phyloP scores from a whole-genome alignment of 1,140 invertebrate species.

The Ips typographus region DNA sequence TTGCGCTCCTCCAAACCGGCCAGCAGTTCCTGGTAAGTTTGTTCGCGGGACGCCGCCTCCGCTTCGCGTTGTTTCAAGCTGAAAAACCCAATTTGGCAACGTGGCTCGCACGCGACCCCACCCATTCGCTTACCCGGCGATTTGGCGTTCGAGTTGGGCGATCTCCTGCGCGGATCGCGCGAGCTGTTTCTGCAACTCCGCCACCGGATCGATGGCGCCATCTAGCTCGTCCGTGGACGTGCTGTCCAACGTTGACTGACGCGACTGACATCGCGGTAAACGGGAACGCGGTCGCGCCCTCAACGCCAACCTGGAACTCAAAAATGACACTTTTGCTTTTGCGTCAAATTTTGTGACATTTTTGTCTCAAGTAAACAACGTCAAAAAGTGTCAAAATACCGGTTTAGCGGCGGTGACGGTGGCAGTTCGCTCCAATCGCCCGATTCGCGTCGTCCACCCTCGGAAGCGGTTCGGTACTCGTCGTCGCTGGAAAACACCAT shows the following conservation, averaged over 20 bases:
- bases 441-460: constrained; percentile 66
- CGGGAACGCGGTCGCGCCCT: constrained; percentile 66
- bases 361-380: no score
- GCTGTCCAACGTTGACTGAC: constrained; percentile 67
- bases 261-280: constrained; percentile 65
- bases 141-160: constrained; percentile 46
- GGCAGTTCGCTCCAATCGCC: constrained; percentile 71
- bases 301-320: constrained; percentile 9
- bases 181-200: constrained; percentile 71
- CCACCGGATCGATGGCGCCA: constrained; percentile 53
- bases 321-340: not conserved
- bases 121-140: constrained; percentile 41
- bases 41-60: constrained; percentile 64
- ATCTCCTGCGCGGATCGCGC: constrained; percentile 51
- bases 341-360: not conserved
- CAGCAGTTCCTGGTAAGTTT: constrained; percentile 67
- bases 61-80: constrained; percentile 67
- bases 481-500: constrained; percentile 80
- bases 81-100: constrained; percentile 11
- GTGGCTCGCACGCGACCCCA: no score
- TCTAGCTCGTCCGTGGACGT: constrained; percentile 64
- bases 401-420: constrained; percentile 67
- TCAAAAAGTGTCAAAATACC: constrained; percentile 48
- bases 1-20: constrained; percentile 69
- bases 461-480: constrained; percentile 81